A percentile compares a stretch with the other conserved stretches of the same genome.
Evolutionary conservation across 2,888 invertebrate genomes (phyloP).

Genomic region (Branchellion lobata): DNA sequence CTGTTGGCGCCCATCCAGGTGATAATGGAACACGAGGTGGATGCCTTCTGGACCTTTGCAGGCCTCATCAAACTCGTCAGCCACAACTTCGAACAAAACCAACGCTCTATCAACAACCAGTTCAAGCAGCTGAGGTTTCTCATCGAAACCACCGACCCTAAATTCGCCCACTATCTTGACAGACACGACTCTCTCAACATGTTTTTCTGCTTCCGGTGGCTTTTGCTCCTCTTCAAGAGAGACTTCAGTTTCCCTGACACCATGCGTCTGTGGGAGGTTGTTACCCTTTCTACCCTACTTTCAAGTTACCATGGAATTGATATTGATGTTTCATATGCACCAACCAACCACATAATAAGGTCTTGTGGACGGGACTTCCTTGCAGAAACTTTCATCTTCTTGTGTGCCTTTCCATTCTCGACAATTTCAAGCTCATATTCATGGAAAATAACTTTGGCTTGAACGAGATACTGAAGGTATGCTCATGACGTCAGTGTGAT

Average conservation of each 20-base stretch:
- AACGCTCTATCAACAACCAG: conserved; percentile 91
- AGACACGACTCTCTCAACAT: conserved; percentile 88
- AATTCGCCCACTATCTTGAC: conserved; percentile 78
- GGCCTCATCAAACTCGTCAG: conserved; percentile 93
- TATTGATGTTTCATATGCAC: background rate
- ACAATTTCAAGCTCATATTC: conserved; percentile 80
- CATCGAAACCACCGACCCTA: conserved; percentile 78
- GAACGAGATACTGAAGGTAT: conserved; percentile 75
- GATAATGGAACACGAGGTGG: conserved; percentile 86
- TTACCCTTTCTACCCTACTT: conserved; percentile 43
- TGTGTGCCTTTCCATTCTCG: conserved; percentile 88
- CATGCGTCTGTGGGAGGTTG: conserved; percentile 88
- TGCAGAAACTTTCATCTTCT: conserved; percentile 92
- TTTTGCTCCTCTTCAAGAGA: conserved; percentile 89
- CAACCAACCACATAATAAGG: no score
- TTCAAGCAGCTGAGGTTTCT: conserved; percentile 80
- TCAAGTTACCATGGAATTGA: background rate
- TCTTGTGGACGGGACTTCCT: conserved; percentile 87
- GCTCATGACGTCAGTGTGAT: no score
- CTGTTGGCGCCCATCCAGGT: conserved; percentile 86
- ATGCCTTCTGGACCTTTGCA: conserved; percentile 98
- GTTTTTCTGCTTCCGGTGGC: conserved; percentile 98
- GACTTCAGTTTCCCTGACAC: conserved; percentile 83
- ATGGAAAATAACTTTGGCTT: conserved; percentile 89
- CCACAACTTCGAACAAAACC: conserved; percentile 90